phyloP scores from a whole-genome alignment of 2,888 invertebrate genomes.

The Chrysolina americana region DNA sequence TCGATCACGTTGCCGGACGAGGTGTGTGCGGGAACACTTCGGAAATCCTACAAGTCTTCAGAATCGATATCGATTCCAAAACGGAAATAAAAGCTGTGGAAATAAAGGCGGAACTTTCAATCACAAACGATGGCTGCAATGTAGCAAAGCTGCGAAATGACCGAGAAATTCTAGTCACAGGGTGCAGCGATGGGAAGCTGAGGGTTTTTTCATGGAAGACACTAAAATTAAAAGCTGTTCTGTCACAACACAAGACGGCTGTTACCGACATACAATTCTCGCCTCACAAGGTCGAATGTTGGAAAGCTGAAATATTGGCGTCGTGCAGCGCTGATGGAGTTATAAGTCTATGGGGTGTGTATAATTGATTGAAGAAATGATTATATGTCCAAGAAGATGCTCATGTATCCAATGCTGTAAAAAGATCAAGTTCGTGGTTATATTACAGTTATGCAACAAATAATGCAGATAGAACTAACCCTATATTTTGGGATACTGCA shows the following conservation, averaged over 20 bases:
- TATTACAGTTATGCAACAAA: too few relatives aligned
- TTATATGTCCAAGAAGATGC: too few relatives aligned
- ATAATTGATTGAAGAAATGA: conserved; percentile 71
- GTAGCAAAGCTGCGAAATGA: conserved; percentile 79
- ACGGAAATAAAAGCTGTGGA: conserved; percentile 71
- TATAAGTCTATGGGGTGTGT: conserved; percentile 86
- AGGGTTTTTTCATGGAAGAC: conserved; percentile 86
- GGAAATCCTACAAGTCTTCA: conserved; percentile 70
- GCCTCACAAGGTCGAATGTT: conserved; percentile 75
- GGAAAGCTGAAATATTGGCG: conserved; percentile 85
- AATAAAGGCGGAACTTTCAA: conserved; percentile 75
- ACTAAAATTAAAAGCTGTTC: conserved; percentile 79
- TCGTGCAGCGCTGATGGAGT: conserved; percentile 82
- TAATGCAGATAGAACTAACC: too few relatives aligned
- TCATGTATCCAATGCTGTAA: too few relatives aligned
- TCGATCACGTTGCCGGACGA: conserved; percentile 76
- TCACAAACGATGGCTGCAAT: conserved; percentile 84
- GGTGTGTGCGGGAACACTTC: conserved; percentile 80
- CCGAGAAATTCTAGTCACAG: conserved; percentile 81
- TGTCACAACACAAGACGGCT: conserved; percentile 81
- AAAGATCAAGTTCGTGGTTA: too few relatives aligned
- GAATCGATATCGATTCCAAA: conserved; percentile 72
- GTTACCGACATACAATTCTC: conserved; percentile 84
- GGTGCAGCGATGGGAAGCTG: conserved; percentile 81
- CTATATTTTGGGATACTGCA: too few relatives aligned